Percentiles rank a stretch among this genome's conserved stretches.
Evolutionary conservation across 2,888 invertebrate species (phyloP).

Genomic region (Tuberolachnus salignus): DNA sequence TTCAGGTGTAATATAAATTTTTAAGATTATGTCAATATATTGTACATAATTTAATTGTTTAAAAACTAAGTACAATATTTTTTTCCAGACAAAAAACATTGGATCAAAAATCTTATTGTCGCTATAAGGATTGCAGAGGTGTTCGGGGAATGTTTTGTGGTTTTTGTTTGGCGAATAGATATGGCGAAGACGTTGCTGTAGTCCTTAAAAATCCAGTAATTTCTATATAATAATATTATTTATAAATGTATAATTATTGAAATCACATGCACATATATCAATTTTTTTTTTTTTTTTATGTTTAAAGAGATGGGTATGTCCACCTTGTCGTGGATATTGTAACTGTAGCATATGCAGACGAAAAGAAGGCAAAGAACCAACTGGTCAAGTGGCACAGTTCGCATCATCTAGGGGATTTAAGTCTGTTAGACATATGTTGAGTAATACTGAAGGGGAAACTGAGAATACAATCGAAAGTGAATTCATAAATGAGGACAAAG

Average conservation of each 20-base stretch:
- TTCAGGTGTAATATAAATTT: no score
- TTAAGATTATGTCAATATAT: conserved; percentile 3
- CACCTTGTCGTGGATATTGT: conserved; percentile 40
- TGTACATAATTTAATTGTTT: neutral
- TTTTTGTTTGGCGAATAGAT: conserved; percentile 33
- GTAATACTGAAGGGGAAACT: conserved; percentile 1
- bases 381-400: conserved; percentile 13
- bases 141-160: conserved; percentile 45
- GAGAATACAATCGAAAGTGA: neutral
- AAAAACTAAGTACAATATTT: no score
- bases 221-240: neutral
- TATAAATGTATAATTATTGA: no score
- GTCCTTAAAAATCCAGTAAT: conserved; percentile 20
- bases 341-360: conserved; percentile 49
- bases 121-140: conserved; percentile 28
- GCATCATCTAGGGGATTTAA: conserved; percentile 24
- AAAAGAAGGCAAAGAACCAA: conserved; percentile 22
- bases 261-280: neutral
- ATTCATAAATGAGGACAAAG: neutral
- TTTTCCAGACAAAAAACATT: conserved; percentile 41
- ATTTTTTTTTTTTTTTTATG: neutral
- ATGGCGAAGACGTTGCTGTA: conserved; percentile 43
- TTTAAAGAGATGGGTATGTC: conserved; percentile 45
- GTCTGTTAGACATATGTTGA: conserved; percentile 37
- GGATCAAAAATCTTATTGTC: conserved; percentile 44